Evolutionary conservation across 2,113 vertebrate genomes (phyloP).

Genomic region (Aramus guarauna): DNA sequence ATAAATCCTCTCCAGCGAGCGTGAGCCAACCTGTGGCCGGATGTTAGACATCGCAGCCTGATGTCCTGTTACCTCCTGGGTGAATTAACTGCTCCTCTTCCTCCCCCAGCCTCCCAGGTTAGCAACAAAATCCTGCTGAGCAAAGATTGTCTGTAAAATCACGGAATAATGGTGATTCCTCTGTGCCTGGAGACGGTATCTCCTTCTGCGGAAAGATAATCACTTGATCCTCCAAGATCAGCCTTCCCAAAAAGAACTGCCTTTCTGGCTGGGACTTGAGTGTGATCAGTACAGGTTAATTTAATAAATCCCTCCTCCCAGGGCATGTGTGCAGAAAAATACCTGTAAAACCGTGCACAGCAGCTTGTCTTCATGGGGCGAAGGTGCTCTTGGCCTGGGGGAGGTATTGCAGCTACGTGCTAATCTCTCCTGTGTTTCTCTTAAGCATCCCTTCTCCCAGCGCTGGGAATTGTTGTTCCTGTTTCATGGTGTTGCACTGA

Average conservation of each 20-base stretch:
- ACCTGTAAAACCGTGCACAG: rapidly evolving
- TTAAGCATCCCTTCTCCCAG: not conserved
- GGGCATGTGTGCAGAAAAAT: not conserved
- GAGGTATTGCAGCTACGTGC: not conserved
- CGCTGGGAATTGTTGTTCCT: not conserved
- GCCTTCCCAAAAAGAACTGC: not conserved
- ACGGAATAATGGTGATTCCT: not conserved
- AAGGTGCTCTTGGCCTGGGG: not conserved
- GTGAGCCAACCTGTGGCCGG: not conserved
- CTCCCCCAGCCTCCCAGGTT: not conserved
- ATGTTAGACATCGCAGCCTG: not conserved
- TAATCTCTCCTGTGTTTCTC: not conserved
- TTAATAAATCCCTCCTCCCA: not conserved
- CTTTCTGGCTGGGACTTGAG: not conserved
- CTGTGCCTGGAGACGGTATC: not conserved
- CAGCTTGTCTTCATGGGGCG: too few species aligned
- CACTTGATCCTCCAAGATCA: not conserved
- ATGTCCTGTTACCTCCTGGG: not conserved
- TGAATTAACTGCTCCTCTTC: not conserved
- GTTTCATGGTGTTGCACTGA: not conserved
- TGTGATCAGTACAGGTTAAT: not conserved
- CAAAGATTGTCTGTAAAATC: not conserved
- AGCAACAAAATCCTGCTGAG: not conserved
- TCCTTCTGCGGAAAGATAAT: not conserved
- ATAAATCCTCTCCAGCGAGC: not conserved